Evolutionary conservation across 2,888 invertebrate genomes (phyloP), one percentile per base, ranked within the genome.

Genomic region (Brachycybe producta): DNA sequence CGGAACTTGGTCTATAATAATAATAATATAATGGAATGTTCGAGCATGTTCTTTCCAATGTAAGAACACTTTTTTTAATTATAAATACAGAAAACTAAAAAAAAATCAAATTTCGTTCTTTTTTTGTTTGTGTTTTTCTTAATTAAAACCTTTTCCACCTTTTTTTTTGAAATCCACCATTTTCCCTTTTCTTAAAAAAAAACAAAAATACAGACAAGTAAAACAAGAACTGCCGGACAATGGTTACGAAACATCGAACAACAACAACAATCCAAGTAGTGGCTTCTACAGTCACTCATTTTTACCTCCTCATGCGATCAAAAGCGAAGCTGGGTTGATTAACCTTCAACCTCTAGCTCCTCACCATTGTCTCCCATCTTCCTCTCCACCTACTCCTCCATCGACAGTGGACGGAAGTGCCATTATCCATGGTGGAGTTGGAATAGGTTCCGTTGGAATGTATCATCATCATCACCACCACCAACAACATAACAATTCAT

Each of bases 221-320:
- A 75, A 71, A 69, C 75, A 78, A 63, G 85, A 85, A 72, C 80
- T 78, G 62, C 80, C 82, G 64, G 86, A 87, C 73, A 86, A 87
- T 73, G 86, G 86, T 58, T 87, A 87, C 73, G 86, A 86, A 74
- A 85, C 86, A 5, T 32, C 52, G 5, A 30, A 28, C 11, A n/a
- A 19, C 15, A 11, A 21, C 11, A 28, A 34, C 21, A n/a, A n/a
- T n/a, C n/a, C n/a, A n/a, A n/a, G n/a, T n/a, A 17, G 32, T 3
- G 45, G 34, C n/a, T 45, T 34, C 45, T 45, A 45, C 17, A 30
- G 34, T 11, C 32, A 28, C 39, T 40, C 42, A 40, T 34, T 30
- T 30, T 15, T 27, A 19, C 40, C 32, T 21, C 39, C 27, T 17
- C 23, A 27, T 19, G 24, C 21, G 24, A 45, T 50, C 15, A 50